Conservation (phyloP, 2,113 vertebrate species). For the Antigone vipio region DNA sequence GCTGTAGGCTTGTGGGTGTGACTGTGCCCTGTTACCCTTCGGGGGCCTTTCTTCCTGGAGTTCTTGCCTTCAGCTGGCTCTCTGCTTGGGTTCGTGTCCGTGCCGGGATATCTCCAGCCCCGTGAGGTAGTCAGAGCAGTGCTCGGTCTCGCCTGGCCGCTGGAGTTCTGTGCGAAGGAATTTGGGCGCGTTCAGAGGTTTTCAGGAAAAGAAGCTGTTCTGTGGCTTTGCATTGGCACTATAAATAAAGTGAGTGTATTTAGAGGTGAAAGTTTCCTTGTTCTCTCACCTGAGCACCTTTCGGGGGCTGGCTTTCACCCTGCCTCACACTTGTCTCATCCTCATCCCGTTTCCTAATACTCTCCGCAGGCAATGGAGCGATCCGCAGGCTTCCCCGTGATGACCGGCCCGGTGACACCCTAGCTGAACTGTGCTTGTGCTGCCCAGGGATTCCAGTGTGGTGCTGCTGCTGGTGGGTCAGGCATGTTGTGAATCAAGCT, state of each 20-base stretch:
- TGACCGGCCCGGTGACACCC: accelerated
- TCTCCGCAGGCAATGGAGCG: accelerated
- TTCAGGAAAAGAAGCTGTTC: accelerated
- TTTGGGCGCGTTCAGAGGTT: neutral
- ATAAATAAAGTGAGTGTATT: neutral
- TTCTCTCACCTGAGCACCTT: neutral
- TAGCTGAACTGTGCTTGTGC: accelerated
- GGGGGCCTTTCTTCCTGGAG: no score
- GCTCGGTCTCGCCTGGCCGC: neutral
- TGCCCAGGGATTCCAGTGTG: accelerated
- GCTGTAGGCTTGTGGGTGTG: accelerated
- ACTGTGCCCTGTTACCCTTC: accelerated
- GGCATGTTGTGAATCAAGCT: accelerated
- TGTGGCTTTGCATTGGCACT: accelerated
- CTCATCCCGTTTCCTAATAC: accelerated
- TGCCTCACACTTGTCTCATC: accelerated
- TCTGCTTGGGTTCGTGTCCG: no score
- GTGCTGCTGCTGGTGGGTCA: neutral
- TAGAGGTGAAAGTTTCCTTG: accelerated
- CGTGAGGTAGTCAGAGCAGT: neutral
- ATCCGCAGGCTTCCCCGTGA: accelerated
- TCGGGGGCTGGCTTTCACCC: neutral
- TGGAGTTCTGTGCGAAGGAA: accelerated
- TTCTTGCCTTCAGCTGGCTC: no score
- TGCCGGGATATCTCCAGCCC: neutral